These are phyloP conservation scores for Iguana delicatissima DNA, from an alignment of 2,797 vertebrate genomes.

Conservation along the genomic window DNA sequence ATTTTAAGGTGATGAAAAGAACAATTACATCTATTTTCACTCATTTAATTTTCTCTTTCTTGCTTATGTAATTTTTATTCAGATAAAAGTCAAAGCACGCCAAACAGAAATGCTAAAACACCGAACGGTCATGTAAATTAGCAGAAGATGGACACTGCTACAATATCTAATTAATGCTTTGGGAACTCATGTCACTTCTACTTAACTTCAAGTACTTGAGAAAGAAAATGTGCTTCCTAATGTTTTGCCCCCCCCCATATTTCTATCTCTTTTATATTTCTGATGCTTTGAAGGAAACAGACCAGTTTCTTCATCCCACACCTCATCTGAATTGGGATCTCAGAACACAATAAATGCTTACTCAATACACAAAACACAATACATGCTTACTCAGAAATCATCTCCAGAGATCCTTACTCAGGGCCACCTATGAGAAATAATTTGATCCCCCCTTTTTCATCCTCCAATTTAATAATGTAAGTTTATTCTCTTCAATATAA, in stretches of 20 bases:
- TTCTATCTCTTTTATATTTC: slow-evolving; percentile 42
- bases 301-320: neutral
- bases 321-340: neutral
- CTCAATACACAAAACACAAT: neutral
- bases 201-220: slow-evolving; percentile 66
- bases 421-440: neutral
- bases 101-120: slow-evolving; percentile 62
- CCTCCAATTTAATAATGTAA: neutral
- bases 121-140: slow-evolving; percentile 68
- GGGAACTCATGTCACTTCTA: slow-evolving; percentile 63
- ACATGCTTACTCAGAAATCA: neutral
- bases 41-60: neutral
- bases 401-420: neutral
- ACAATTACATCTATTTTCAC: neutral
- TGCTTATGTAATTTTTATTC: neutral
- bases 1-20: neutral
- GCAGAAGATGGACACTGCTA: slow-evolving; percentile 59
- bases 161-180: slow-evolving; percentile 72
- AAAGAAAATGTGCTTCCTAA: slow-evolving; percentile 35
- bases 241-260: slow-evolving; percentile 27
- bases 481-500: neutral
- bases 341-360: neutral
- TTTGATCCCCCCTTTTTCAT: neutral
- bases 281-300: neutral
- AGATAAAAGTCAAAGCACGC: slow-evolving; percentile 50